Percentiles rank a stretch among this genome's conserved stretches.
Conservation (phyloP, 2,113 vertebrate species). For the Syngnathoides biaculeatus region DNA sequence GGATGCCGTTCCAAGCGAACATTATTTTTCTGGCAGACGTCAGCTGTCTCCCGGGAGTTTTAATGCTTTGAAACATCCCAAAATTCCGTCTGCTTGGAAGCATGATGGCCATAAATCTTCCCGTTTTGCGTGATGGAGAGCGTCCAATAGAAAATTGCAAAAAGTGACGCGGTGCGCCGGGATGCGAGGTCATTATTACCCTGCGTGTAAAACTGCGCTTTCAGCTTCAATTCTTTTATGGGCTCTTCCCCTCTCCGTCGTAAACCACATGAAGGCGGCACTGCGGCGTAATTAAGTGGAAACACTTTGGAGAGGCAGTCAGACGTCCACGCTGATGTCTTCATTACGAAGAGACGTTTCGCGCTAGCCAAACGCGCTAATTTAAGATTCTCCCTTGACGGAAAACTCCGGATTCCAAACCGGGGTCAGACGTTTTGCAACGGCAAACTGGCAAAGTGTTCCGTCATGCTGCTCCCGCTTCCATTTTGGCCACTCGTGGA, state of each 20-base stretch:
- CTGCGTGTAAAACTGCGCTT: slow-evolving; percentile 47
- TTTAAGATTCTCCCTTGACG: slow-evolving; percentile 17
- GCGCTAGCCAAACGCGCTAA: slow-evolving; percentile 23
- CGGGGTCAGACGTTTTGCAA: background rate
- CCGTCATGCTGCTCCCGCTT: background rate
- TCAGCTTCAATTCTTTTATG: slow-evolving; percentile 51
- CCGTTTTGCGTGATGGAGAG: slow-evolving; percentile 26
- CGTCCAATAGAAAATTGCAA: slow-evolving; percentile 28
- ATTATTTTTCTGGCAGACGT: background rate
- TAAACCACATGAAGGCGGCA: slow-evolving; percentile 57
- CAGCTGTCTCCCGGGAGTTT: slow-evolving; percentile 12
- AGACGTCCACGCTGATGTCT: slow-evolving; percentile 45
- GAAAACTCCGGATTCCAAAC: slow-evolving; percentile 5
- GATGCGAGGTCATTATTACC: slow-evolving; percentile 46
- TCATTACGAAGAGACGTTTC: slow-evolving; percentile 48
- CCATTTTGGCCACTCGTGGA: background rate
- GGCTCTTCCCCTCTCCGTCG: slow-evolving; percentile 39
- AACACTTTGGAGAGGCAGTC: slow-evolving; percentile 44
- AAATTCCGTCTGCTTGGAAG: slow-evolving; percentile 38
- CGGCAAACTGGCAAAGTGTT: slow-evolving; percentile 3
- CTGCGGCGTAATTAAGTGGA: slow-evolving; percentile 56
- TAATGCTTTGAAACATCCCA: slow-evolving; percentile 20
- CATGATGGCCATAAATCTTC: slow-evolving; percentile 40
- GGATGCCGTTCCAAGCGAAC: background rate
- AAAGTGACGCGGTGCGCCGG: slow-evolving; percentile 38